Percentiles rank a stretch among this genome's conserved stretches.
phyloP scores from a whole-genome alignment of 2,113 vertebrate species.

The Amia ocellicauda region DNA sequence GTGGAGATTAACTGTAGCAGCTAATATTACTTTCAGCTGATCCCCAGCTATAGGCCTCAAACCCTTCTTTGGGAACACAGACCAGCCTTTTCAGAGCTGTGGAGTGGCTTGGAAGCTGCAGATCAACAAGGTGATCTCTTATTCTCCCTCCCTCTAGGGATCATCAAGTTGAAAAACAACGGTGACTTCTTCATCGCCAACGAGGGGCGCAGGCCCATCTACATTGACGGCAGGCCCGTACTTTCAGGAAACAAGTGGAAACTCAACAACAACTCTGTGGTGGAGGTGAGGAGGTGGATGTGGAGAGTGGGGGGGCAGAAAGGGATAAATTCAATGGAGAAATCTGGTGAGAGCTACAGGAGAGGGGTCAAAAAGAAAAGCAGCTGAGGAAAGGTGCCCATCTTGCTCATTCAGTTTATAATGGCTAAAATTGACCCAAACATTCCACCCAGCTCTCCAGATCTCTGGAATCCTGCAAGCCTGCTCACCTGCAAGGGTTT shows the following conservation, averaged over 20 bases:
- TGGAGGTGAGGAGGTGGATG: constrained; percentile 70
- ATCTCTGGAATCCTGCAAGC: too few species aligned
- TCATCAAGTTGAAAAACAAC: constrained; percentile 93
- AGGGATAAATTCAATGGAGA: not conserved
- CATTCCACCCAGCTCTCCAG: too few species aligned
- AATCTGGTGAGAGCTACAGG: not conserved
- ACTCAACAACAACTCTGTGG: constrained; percentile 92
- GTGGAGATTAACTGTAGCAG: too few species aligned
- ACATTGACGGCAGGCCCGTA: constrained; percentile 89
- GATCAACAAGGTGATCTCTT: too few species aligned
- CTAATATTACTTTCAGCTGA: too few species aligned
- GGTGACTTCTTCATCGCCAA: constrained; percentile 95
- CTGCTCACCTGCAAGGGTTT: too few species aligned
- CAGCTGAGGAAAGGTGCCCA: not conserved
- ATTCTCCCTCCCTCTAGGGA: constrained; percentile 58
- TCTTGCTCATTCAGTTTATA: too few species aligned
- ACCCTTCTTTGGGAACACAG: too few species aligned
- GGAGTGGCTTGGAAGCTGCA: too few species aligned
- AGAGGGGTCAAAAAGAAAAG: not conserved
- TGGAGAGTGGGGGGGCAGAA: not conserved
- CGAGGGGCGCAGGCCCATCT: constrained; percentile 87
- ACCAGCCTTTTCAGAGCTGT: too few species aligned
- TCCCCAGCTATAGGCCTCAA: too few species aligned
- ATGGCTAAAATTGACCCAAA: too few species aligned
- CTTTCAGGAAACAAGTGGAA: constrained; percentile 93